Evolutionary conservation across 2,888 invertebrate genomes (phyloP).

Genomic region (Macrophya annulata): DNA sequence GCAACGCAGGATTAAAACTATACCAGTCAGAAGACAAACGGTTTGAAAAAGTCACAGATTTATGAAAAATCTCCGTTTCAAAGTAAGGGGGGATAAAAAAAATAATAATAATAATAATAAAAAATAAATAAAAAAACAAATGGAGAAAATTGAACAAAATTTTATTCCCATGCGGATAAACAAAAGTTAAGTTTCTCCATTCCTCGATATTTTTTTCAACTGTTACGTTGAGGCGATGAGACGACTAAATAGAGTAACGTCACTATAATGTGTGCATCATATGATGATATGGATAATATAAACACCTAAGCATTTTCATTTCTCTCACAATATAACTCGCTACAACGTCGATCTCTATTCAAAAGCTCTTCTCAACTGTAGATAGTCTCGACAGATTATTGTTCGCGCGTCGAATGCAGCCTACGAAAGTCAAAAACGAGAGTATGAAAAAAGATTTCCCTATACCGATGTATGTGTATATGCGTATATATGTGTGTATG

Average conservation of each 20-base stretch:
- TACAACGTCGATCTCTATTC: not conserved
- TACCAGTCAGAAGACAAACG: not conserved
- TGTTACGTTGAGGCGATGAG: not conserved
- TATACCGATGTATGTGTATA: not conserved
- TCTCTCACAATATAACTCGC: constrained; percentile 8
- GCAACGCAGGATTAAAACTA: not conserved
- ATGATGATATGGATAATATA: not conserved
- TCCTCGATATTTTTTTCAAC: constrained; percentile 3
- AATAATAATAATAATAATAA: not conserved
- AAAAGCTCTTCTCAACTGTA: constrained; percentile 6
- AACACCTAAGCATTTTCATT: not conserved
- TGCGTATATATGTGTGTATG: not conserved
- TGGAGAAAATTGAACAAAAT: not conserved
- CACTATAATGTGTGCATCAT: not conserved
- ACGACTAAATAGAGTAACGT: not conserved
- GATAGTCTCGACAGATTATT: constrained; percentile 13
- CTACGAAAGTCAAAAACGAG: not conserved
- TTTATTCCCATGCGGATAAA: not conserved
- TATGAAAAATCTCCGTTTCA: not conserved
- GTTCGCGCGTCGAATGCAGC: not conserved
- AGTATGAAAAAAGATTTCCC: constrained; percentile 14
- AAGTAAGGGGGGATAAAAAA: not conserved
- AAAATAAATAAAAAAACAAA: not conserved
- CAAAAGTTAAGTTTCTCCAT: not conserved
- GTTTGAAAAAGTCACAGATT: not conserved